Evolutionary conservation across 2,113 vertebrate genomes (phyloP).

Genomic region (Zingel zingel): DNA sequence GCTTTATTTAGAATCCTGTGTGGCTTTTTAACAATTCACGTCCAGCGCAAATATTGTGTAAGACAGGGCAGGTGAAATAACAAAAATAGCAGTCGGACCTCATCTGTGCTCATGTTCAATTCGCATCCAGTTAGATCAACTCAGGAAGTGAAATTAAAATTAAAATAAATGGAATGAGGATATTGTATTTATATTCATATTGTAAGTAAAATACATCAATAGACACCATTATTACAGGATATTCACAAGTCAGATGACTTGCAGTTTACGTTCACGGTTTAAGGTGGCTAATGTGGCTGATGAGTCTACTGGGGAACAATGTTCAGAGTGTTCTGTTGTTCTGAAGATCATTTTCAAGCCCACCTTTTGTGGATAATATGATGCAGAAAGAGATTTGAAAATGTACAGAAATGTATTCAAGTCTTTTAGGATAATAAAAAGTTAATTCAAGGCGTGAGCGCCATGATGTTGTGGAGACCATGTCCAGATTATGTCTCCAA

Average conservation of each 20-base stretch:
- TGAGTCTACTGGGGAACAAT: neutral
- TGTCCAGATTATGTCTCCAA: constrained; percentile 5
- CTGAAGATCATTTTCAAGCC: neutral
- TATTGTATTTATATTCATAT: constrained; percentile 30
- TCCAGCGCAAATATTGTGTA: neutral
- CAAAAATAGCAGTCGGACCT: neutral
- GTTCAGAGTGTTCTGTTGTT: constrained; percentile 20
- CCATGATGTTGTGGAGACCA: neutral
- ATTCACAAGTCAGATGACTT: constrained; percentile 8
- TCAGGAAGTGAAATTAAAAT: constrained; percentile 74
- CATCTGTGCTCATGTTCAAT: constrained; percentile 30
- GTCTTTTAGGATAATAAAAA: constrained; percentile 10
- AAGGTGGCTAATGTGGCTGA: neutral
- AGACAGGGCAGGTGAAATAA: neutral
- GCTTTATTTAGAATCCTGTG: constrained; percentile 6
- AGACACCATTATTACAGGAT: constrained; percentile 2
- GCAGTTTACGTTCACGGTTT: constrained; percentile 4
- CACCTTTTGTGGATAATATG: constrained; percentile 14
- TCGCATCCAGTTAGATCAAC: constrained; percentile 66
- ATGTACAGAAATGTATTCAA: constrained; percentile 34
- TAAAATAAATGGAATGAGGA: constrained; percentile 18
- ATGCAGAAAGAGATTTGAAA: neutral
- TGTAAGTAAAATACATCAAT: constrained; percentile 11
- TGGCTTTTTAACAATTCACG: constrained; percentile 23
- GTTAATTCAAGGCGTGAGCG: constrained; percentile 5